Percentiles rank a stretch among this genome's conserved stretches.
Evolutionary conservation across 2,888 invertebrate species (phyloP).

Genomic region (Conistra vaccinii): DNA sequence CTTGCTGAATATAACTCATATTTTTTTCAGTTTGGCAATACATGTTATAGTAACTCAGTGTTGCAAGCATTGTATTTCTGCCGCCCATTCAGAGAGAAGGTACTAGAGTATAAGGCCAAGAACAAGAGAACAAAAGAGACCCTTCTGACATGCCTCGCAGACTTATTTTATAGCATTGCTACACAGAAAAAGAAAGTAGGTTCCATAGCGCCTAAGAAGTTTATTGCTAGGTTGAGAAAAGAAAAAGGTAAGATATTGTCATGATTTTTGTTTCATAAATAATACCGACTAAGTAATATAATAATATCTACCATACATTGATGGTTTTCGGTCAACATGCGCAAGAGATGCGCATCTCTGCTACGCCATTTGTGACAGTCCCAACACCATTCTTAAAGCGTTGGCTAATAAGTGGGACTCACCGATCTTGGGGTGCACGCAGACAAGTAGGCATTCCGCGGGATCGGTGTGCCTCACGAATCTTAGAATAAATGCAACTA

Average conservation of each 20-base stretch:
- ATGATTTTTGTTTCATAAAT: not conserved
- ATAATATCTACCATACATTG: too few relatives aligned
- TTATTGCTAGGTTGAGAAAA: slow-evolving; percentile 99
- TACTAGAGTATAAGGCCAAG: slow-evolving; percentile 99
- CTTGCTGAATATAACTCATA: not conserved
- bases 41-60: slow-evolving; percentile 99
- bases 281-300: too few relatives aligned
- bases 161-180: slow-evolving; percentile 99
- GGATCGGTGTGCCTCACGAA: too few relatives aligned
- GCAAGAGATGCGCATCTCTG: too few relatives aligned
- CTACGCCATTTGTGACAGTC: too few relatives aligned
- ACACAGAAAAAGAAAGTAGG: slow-evolving; percentile 99
- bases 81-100: slow-evolving; percentile 99
- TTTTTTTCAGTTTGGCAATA: slow-evolving; percentile 98
- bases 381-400: too few relatives aligned
- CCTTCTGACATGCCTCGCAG: slow-evolving; percentile 98
- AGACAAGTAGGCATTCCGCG: too few relatives aligned
- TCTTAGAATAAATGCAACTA: too few relatives aligned
- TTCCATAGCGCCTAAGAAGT: slow-evolving; percentile 99
- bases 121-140: slow-evolving; percentile 99
- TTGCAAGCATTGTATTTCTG: slow-evolving; percentile 99
- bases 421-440: too few relatives aligned
- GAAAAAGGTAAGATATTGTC: slow-evolving; percentile 95
- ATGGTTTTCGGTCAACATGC: too few relatives aligned
- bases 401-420: too few relatives aligned